Evolutionary conservation across 1,140 invertebrate genomes (phyloP).

Genomic region (Muscidifurax raptorellus): DNA sequence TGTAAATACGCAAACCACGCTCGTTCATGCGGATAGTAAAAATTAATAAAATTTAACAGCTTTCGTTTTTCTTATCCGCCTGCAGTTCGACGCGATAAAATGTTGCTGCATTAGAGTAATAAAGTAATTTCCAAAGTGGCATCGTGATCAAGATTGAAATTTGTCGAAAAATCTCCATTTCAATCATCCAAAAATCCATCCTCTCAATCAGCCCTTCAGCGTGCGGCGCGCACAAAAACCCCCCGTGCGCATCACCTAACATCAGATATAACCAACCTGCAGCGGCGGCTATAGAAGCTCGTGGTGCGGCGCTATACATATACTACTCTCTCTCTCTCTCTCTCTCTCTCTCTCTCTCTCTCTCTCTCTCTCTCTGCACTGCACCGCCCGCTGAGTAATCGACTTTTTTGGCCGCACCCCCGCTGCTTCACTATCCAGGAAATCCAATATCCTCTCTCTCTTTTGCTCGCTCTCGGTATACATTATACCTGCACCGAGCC

Average conservation of each 20-base stretch:
- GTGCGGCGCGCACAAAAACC: not conserved
- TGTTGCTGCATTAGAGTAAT: not conserved
- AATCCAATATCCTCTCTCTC: constrained; percentile 24
- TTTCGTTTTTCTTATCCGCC: not conserved
- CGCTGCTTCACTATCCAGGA: not conserved
- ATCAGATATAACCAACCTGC: not conserved
- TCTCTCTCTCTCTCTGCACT: no score
- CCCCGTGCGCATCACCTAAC: not conserved
- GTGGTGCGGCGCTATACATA: no score
- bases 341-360: no score
- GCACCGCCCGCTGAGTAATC: not conserved
- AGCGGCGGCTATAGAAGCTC: not conserved
- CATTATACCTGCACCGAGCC: not conserved
- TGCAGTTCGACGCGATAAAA: not conserved
- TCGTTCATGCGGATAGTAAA: not conserved
- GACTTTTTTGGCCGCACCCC: not conserved
- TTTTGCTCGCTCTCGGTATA: no score
- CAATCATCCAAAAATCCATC: not conserved
- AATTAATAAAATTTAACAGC: not conserved
- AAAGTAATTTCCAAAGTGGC: not conserved
- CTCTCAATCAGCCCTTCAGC: not conserved
- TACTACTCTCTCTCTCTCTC: no score
- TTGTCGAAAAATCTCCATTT: not conserved
- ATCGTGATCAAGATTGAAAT: not conserved
- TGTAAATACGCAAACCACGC: not conserved